Evolutionary conservation across 1,140 invertebrate genomes (phyloP), one percentile per base, ranked within the genome.

Genomic region (Scaptodrosophila lebanonensis): DNA sequence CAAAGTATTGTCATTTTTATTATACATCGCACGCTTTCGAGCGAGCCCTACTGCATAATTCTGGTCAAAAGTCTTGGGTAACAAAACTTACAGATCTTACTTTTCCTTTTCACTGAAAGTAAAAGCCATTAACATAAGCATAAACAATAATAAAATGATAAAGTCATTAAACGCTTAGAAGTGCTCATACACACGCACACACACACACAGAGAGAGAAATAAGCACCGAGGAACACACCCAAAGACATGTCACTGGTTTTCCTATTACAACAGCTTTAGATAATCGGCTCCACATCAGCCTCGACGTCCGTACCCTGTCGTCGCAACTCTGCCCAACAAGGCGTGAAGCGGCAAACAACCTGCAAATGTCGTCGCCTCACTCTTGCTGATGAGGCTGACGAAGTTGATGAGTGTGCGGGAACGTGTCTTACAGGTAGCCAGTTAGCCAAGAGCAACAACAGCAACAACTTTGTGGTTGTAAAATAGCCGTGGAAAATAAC

Each of bases 251-350:
- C 44, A 35, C 48, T 57, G 4, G 30, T 60, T 53, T 62, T 54
- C 27, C 61, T 66, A 82, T 82, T 82, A 82, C 75, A 49, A 61
- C 75, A 76, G 57, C 68, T 77, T 72, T 65, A 60, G 73, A 68
- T 73, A 77, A 79, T 79, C 64, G 29, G 32, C 39, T 45, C 39
- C 16, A 38, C 47, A 29, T 27, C 30, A 44, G n/a, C 33, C 30
- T 29, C 13, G 13, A 33, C 43, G 48, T 17, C 25, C 17, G 16
- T 33, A 29, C 35, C 42, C 16, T 47, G 35, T 27, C 32, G 47
- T 36, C 42, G 52, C 51, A 50, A 36, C 58, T 36, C 52, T 66
- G 66, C 69, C 72, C 66, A 82, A 82, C 75, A 82, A 82, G 75
- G 75, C 75, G 76, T 82, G 76, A 82, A 82, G 70, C 76, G 60